Conservation (phyloP, 1,140 invertebrate species). For the Brachionus koreanus region DNA sequence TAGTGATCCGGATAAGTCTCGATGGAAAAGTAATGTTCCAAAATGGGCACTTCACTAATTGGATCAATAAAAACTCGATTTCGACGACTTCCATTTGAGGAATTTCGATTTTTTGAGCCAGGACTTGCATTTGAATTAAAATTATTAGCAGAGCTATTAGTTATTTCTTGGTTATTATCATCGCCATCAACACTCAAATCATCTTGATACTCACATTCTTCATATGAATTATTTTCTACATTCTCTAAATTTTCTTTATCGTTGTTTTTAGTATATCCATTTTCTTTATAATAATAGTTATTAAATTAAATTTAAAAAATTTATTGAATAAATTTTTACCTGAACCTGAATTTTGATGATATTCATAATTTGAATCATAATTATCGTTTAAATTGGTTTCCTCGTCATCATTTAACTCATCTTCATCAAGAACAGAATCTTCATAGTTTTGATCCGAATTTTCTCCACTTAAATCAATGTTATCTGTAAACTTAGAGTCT, state of each 20-base stretch:
- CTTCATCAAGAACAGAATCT: constrained; percentile 27
- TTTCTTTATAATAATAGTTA: neutral
- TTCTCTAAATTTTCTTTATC: constrained; percentile 1
- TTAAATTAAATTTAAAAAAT: neutral
- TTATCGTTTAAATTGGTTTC: constrained; percentile 17
- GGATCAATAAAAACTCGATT: constrained; percentile 98
- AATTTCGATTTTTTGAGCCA: neutral
- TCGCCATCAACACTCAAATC: neutral
- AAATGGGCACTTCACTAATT: constrained; percentile 87
- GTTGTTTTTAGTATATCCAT: neutral
- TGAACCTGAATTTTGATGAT: constrained; percentile 3
- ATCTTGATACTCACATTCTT: constrained; percentile 16
- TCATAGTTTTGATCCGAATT: constrained; percentile 45
- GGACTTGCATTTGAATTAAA: neutral
- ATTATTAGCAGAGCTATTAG: neutral
- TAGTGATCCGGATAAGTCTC: constrained; percentile 71
- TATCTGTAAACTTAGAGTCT: constrained; percentile 35
- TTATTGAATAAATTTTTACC: neutral
- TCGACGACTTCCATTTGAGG: constrained; percentile 59
- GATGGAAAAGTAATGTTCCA: constrained; percentile 93
- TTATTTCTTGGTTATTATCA: neutral
- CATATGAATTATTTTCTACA: constrained; percentile 16
- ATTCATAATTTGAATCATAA: constrained; percentile 20
- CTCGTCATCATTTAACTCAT: constrained; percentile 34
- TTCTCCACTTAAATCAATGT: constrained; percentile 30